A percentile compares a stretch with the other conserved stretches of the same genome.
These are phyloP conservation scores for Lasioglossum figueresi DNA, from an alignment of 2,888 invertebrate genomes.

Conservation along the genomic window DNA sequence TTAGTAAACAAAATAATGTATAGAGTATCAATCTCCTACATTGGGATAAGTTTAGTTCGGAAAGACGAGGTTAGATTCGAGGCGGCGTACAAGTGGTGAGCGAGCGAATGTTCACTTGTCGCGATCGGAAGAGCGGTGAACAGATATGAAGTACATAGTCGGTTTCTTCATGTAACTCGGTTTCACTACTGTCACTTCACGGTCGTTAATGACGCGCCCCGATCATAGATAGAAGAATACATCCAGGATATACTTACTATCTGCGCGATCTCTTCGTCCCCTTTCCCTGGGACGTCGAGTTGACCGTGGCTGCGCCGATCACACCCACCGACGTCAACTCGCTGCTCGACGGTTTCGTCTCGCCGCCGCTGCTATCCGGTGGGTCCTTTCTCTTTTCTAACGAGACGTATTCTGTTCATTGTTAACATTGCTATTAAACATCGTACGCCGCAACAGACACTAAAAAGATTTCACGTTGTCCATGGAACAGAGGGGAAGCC, in stretches of 20 bases:
- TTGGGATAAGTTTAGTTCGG: neutral
- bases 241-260: conserved; percentile 88
- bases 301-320: conserved; percentile 86
- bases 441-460: neutral
- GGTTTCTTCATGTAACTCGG: neutral
- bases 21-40: neutral
- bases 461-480: neutral
- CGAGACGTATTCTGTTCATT: conserved; percentile 83
- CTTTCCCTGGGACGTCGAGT: conserved; percentile 85
- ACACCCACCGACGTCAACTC: conserved; percentile 85
- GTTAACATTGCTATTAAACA: conserved; percentile 72
- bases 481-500: conserved; percentile 27
- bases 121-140: neutral
- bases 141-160: neutral
- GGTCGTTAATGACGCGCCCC: conserved; percentile 18
- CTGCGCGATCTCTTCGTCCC: conserved; percentile 89
- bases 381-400: conserved; percentile 94
- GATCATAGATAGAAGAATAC: neutral
- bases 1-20: neutral
- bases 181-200: conserved; percentile 53
- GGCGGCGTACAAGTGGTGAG: neutral
- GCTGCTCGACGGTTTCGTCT: conserved; percentile 87
- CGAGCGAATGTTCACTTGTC: neutral
- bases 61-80: conserved; percentile 18
- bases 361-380: conserved; percentile 88